Base-by-base conservation (phyloP, 2,113 vertebrate genomes). In the Mohoua ochrocephala region DNA sequence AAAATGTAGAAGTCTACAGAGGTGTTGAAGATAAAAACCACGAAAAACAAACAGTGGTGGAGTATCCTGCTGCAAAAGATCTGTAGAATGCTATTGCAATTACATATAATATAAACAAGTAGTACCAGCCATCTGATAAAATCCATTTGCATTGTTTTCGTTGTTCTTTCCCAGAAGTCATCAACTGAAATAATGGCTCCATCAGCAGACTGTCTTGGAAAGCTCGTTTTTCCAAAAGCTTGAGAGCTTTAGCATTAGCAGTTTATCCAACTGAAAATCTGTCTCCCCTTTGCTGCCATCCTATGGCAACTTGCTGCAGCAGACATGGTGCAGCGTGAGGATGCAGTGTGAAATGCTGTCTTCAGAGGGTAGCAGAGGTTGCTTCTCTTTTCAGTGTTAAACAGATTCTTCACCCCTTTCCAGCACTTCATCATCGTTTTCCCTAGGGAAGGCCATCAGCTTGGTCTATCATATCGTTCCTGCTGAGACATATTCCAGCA, bases 211-310 rank as follows among this genome's bases (percentile, higher is more conserved):
- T 81, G 54, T 70, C 63, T 44, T 74, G 39, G 84, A 92, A 93
- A 64, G 60, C 44, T 81, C 49, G 35, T 68, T 82, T 94, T 39
- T 85, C 27, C 35, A 35, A 83, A 83, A 68, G 69, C 73, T 85
- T 84, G 69, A 71, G 85, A 79, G 81, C 69, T 85, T 64, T 13
- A 56, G 49, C 2, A 2, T 73, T 74, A 53, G 56, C 39, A 31
- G 24, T 82, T 89, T 57, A 35, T 82, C 28, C 39, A 67, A n/a
- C 53, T 69, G 79, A 54, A 84, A 47, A 50, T 63, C 39, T 70
- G 6, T 77, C 85, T 86, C 52, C 69, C 50, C 45, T 91, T 67
- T 96, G 92, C 97, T 97, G 97, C 95, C 94, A 68, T 83, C 94
- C 42, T 28, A 30, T 71, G 95, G 96, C 73, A 59, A 8, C 20